Evolutionary conservation across 2,888 invertebrate species (phyloP), one percentile per base, ranked within the genome.

Genomic region (Anoplius nigerrimus): DNA sequence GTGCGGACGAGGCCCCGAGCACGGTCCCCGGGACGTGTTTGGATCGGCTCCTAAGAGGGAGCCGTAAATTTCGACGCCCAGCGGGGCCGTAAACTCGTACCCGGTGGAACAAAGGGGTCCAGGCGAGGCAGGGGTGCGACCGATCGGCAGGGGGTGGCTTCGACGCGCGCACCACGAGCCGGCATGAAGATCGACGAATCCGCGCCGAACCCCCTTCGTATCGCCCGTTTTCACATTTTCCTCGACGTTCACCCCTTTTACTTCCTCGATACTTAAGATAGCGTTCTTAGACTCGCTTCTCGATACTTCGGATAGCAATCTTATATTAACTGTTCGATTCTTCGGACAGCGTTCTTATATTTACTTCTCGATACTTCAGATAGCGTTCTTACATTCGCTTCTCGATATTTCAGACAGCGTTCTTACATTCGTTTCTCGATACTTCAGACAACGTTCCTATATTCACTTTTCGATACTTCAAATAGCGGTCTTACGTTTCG

Each of bases 1-100:
- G 59, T 27, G 58, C 6, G 69, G 59, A 42, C 58, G 48, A 15
- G 16, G 24, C 24, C 52, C 27, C 43, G 57, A 45, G 60, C 62
- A 55, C 66, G 66, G 18, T 43, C 57, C 45, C 64, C 74, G 71
- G 69, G 80, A 83, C 80, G 76, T 84, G 84, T 84, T 84, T 83
- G 73, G 72, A 81, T 82, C 76, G 77, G 60, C 80, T 81, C n/a
- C 73, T 76, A 78, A 79, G 74, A 80, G 77, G 68, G 69, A 67
- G 72, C 74, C 74, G 83, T 84, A 84, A 85, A 84, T 85, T 84
- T 82, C 75, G 75, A 69, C 71, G 78, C 83, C 54, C 84, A 84
- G 82, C 84, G 75, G 85, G 84, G 68, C 75, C 75, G 74, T 79
- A 74, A 79, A 83, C 71, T 70, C 65, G 66, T 22, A 63, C 52